These are phyloP conservation scores for Caranx ignobilis DNA, from an alignment of 2,113 vertebrate species.

Conservation along the genomic window DNA sequence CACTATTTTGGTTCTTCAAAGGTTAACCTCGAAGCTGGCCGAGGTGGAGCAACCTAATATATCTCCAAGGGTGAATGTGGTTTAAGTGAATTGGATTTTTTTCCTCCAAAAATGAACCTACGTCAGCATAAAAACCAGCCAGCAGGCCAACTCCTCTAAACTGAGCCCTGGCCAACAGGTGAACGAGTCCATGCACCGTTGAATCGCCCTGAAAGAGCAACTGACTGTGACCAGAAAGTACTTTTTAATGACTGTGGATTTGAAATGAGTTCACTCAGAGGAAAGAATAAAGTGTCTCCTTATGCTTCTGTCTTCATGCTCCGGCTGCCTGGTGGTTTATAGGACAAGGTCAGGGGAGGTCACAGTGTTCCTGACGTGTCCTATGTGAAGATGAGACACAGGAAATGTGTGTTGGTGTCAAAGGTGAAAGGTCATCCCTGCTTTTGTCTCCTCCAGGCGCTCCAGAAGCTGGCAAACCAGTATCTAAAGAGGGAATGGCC, in stretches of 20 bases:
- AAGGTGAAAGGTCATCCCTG: constrained; percentile 39
- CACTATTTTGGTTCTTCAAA: constrained; percentile 53
- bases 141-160: constrained; percentile 13
- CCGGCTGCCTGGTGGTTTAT: constrained; percentile 36
- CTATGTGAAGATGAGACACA: constrained; percentile 44
- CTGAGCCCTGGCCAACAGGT: constrained; percentile 38
- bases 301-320: background rate
- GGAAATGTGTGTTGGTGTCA: constrained; percentile 42
- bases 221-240: background rate
- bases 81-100: constrained; percentile 46
- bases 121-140: constrained; percentile 29
- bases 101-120: constrained; percentile 39
- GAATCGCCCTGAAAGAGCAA: background rate
- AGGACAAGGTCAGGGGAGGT: constrained; percentile 38
- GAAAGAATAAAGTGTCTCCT: background rate
- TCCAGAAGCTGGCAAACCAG: constrained; percentile 95
- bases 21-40: constrained; percentile 46
- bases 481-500: constrained; percentile 97
- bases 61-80: constrained; percentile 43
- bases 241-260: background rate
- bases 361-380: background rate
- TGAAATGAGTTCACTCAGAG: background rate
- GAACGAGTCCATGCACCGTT: constrained; percentile 31
- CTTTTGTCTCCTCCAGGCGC: constrained; percentile 83
- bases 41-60: constrained; percentile 49